phyloP scores from a whole-genome alignment of 2,797 vertebrate species.

The Bothrops alternatus region DNA sequence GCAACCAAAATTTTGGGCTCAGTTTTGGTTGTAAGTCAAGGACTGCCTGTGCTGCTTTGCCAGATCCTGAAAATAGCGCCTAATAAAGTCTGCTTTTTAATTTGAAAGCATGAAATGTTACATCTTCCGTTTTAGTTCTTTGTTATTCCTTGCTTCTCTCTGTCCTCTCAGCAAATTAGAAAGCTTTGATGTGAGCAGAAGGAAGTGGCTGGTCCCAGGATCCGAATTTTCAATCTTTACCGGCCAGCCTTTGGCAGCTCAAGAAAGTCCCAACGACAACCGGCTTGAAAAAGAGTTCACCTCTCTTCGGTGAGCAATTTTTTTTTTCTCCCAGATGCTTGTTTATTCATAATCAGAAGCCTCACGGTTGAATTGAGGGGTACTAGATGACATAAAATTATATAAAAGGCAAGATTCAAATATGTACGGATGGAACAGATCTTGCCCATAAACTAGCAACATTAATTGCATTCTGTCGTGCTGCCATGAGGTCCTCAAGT shows the following conservation, averaged over 20 bases:
- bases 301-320: slow-evolving; percentile 61
- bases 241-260: slow-evolving; percentile 71
- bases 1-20: too few relatives aligned
- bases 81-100: neutral
- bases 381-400: too few relatives aligned
- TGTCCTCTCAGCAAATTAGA: slow-evolving; percentile 67
- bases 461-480: too few relatives aligned
- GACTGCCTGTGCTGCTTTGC: too few relatives aligned
- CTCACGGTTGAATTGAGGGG: too few relatives aligned
- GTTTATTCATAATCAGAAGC: neutral
- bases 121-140: slow-evolving; percentile 46
- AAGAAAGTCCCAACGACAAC: slow-evolving; percentile 48
- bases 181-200: slow-evolving; percentile 69
- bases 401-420: too few relatives aligned
- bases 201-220: slow-evolving; percentile 71
- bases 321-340: neutral
- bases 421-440: too few relatives aligned
- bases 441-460: too few relatives aligned
- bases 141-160: slow-evolving; percentile 69
- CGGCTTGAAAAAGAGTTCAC: slow-evolving; percentile 48
- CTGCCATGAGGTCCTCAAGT: too few relatives aligned
- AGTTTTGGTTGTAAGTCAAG: too few relatives aligned
- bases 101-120: neutral
- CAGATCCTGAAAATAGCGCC: neutral
- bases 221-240: slow-evolving; percentile 75